These are phyloP conservation scores for Lampropteryx suffumata DNA, from an alignment of 2,888 invertebrate species.

Conservation along the genomic window DNA sequence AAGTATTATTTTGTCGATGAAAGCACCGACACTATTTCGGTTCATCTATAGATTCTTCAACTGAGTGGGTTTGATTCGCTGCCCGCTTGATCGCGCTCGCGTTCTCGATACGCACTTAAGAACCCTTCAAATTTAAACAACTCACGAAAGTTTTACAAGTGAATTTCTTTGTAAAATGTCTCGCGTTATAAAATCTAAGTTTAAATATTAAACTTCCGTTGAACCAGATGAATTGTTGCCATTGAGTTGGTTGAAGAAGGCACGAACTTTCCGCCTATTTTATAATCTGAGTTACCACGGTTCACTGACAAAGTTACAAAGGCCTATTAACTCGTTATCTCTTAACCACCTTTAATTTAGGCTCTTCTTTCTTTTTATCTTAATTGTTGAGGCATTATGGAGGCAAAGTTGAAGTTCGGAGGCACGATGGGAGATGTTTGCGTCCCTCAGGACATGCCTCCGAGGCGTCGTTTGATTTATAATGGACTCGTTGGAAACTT, in stretches of 20 bases:
- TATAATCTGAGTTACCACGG: slow-evolving; percentile 36
- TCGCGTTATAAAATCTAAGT: not conserved
- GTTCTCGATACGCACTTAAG: too few relatives aligned
- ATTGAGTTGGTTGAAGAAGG: slow-evolving; percentile 2
- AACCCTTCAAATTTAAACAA: too few relatives aligned
- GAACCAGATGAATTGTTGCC: slow-evolving; percentile 5
- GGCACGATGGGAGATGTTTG: slow-evolving; percentile 70
- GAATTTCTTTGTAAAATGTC: not conserved
- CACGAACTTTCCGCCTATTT: slow-evolving; percentile 23
- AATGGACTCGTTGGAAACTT: slow-evolving; percentile 82
- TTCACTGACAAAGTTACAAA: slow-evolving; percentile 60
- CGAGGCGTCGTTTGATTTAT: slow-evolving; percentile 83
- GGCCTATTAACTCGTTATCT: slow-evolving; percentile 81
- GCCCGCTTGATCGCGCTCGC: too few relatives aligned
- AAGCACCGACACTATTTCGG: too few relatives aligned
- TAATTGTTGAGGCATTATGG: slow-evolving; percentile 81
- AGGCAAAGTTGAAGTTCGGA: slow-evolving; percentile 77
- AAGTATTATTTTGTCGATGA: too few relatives aligned
- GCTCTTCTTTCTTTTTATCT: slow-evolving; percentile 81
- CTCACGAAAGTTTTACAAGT: not conserved
- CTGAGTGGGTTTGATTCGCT: too few relatives aligned
- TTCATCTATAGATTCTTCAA: too few relatives aligned
- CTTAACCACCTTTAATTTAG: slow-evolving; percentile 81
- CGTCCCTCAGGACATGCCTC: slow-evolving; percentile 81
- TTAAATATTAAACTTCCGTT: not conserved